Conservation (phyloP, 2,113 vertebrate genomes). For the Salvator merianae region DNA sequence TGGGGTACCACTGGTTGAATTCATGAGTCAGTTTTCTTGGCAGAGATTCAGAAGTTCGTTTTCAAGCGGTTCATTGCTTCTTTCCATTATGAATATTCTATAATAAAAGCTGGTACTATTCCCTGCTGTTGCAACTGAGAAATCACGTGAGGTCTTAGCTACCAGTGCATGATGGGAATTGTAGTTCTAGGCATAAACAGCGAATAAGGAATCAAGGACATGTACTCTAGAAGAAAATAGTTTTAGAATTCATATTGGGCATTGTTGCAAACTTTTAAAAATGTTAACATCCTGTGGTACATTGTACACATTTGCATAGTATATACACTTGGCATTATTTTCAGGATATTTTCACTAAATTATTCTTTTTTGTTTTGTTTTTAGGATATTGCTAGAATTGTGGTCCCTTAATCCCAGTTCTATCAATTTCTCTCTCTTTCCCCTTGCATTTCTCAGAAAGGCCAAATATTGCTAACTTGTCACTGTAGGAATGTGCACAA, state of each 20-base stretch:
- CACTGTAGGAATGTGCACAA: too few species aligned
- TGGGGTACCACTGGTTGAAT: too few species aligned
- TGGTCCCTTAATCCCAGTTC: neutral
- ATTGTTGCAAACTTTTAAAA: neutral
- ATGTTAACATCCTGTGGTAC: neutral
- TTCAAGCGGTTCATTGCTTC: constrained; percentile 23
- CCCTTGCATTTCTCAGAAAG: neutral
- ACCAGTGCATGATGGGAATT: constrained; percentile 57
- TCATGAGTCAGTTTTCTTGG: too few species aligned
- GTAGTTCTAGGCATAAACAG: constrained; percentile 33
- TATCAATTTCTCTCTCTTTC: neutral
- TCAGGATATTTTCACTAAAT: neutral
- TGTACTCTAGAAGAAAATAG: neutral
- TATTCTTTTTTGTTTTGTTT: neutral
- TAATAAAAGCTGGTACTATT: constrained; percentile 5
- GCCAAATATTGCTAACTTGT: neutral
- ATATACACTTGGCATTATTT: neutral
- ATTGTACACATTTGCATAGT: neutral
- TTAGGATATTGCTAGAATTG: neutral
- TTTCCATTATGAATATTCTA: neutral
- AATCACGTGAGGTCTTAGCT: constrained; percentile 35
- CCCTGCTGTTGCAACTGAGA: constrained; percentile 39
- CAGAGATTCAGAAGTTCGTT: too few species aligned
- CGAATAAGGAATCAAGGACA: neutral
- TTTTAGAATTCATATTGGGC: neutral